These are phyloP conservation scores for Sebastes miniatus DNA, from an alignment of 2,797 vertebrate genomes.

Conservation along the genomic window DNA sequence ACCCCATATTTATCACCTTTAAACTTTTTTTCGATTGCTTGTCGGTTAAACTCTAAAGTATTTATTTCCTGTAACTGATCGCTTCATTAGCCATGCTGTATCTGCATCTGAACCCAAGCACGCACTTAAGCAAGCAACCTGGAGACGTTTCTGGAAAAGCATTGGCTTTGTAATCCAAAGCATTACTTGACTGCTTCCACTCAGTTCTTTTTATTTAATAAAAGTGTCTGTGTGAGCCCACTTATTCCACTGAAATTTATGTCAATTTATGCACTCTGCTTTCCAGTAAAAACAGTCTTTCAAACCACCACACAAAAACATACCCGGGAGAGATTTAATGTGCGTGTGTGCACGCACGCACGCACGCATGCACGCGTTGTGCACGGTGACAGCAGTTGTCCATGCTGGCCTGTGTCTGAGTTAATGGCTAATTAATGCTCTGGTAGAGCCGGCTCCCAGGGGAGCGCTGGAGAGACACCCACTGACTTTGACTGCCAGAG, in stretches of 20 bases:
- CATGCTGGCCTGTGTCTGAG: conserved; percentile 49
- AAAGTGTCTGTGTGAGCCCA: conserved; percentile 5
- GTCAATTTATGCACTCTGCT: conserved; percentile 34
- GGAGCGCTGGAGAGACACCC: conserved; percentile 49
- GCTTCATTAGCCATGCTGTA: background rate
- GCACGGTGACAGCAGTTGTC: conserved; percentile 34
- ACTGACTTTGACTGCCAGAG: conserved; percentile 67
- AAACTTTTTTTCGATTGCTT: no score
- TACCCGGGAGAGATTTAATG: conserved; percentile 5
- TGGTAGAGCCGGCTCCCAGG: conserved; percentile 51
- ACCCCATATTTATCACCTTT: no score
- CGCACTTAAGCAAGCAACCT: background rate
- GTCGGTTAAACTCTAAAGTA: no score
- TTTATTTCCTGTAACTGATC: background rate
- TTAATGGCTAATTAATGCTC: conserved; percentile 75
- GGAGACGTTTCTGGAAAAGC: conserved; percentile 6
- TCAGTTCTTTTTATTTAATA: conserved; percentile 33
- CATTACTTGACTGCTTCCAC: conserved; percentile 17
- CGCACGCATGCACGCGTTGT: background rate
- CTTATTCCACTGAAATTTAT: conserved; percentile 24
- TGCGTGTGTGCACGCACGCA: background rate
- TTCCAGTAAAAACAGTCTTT: conserved; percentile 42
- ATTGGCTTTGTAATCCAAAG: background rate
- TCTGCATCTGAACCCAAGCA: background rate
- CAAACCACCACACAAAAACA: conserved; percentile 22